Base-by-base conservation (phyloP, 2,113 vertebrate species). In the Garra rufa region DNA sequence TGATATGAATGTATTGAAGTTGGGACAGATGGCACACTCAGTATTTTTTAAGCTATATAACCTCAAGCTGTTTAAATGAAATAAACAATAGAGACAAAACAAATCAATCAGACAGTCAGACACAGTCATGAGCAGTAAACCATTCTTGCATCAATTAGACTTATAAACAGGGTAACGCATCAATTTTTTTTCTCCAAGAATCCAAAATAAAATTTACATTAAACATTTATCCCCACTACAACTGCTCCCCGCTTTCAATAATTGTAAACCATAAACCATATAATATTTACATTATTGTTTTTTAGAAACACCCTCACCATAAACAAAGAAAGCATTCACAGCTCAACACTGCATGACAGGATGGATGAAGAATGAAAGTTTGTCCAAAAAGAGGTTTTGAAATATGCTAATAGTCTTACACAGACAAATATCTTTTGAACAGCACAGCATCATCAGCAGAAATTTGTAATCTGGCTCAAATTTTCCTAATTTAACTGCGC, bases 341-440 rank as follows among this genome's bases (percentile, higher is more conserved):
- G 0, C 17, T 5, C 10, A 70, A 21, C 67, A 70, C n/a, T 88
- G 85, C 91, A 57, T 57, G 52, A 57, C 52, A 92, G 90, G 89
- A 91, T 89, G 90, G 87, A 4, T 0, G 50, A 76, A 21, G 52
- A 70, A 70, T n/a, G 5, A 70, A 41, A 41, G 9, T 41, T 69
- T 21, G 30, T 41, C 34, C 65, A n/a, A n/a, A 55, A 21, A n/a
- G n/a, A 3, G 52, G 9, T 44, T 50, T 44, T 9, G 63, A 24
- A 50, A 11, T 38, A 57, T 44, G 10, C 41, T 24, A 44, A 43
- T 41, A 43, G 10, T 14, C 38, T 44, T 24, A 80, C 26, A 24
- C 43, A 6, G 8, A 67, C 41, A 73, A 15, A 73, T 26, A 13
- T 46, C 11, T 73, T 44, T 71, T 9, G 3, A 74, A 15, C 24